phyloP scores from a whole-genome alignment of 2,888 invertebrate genomes.

The Ectemnius lituratus region DNA sequence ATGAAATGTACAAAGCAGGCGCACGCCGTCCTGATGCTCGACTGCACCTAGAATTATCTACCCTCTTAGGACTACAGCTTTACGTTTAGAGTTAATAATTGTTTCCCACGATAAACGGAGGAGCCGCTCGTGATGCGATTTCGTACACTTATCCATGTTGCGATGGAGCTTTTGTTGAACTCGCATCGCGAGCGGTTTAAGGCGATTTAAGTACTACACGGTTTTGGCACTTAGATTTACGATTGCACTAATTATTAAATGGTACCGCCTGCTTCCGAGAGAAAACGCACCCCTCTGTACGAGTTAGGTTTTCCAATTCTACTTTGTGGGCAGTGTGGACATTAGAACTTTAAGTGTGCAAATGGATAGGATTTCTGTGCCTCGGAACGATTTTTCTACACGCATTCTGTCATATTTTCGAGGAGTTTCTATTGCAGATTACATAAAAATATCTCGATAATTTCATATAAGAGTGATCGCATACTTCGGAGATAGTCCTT shows the following conservation, averaged over 20 bases:
- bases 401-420: no score
- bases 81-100: constrained; percentile 43
- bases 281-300: constrained; percentile 7
- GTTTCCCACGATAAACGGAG: constrained; percentile 41
- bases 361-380: no score
- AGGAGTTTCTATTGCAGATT: no score
- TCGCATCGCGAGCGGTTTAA: constrained; percentile 57
- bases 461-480: no score
- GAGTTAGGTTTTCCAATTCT: background rate
- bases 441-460: no score
- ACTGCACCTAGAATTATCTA: constrained; percentile 40
- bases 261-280: constrained; percentile 46
- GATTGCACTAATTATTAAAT: constrained; percentile 69
- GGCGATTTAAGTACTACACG: constrained; percentile 62
- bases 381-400: no score
- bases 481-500: no score
- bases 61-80: constrained; percentile 44
- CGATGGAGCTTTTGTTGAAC: constrained; percentile 28
- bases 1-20: constrained; percentile 73
- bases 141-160: constrained; percentile 5
- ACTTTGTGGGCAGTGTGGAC: no score
- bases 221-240: constrained; percentile 77
- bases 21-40: constrained; percentile 25
- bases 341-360: no score
- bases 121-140: constrained; percentile 30